Evolutionary conservation across 2,113 vertebrate species (phyloP), one percentile per base, ranked within the genome.

Genomic region (Mola mola): DNA sequence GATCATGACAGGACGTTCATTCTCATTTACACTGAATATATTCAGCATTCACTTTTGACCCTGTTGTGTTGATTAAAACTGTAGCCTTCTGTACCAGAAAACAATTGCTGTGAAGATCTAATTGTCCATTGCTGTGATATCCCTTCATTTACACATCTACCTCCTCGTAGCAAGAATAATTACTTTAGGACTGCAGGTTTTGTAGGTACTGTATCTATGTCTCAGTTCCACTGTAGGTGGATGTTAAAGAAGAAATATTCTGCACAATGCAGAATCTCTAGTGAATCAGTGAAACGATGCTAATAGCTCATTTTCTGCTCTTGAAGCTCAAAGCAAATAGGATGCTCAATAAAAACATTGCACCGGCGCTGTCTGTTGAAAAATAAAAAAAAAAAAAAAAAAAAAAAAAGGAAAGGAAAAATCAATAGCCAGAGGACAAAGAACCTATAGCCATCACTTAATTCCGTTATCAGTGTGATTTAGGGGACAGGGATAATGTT

Each of bases 391-490:
- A 9, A 9, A 7, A 9, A 40, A n/a, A 70, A 59, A 83, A 90
- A 88, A n/a, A n/a, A n/a, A n/a, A n/a, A n/a, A n/a, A n/a, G n/a
- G 28, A 9, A 7, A 9, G 16, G 8, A 70, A 59, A 83, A 90
- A 88, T 90, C 88, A 87, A 92, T 90, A 86, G 66, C 78, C 72
- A 84, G 81, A 87, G 88, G 89, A 88, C 83, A 81, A 88, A 90
- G 82, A 86, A 85, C 76, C 87, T 72, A 84, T 77, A 83, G 83
- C 69, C 78, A 78, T 85, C 85, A 73, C 80, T 90, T 88, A 84
- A 90, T 90, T 88, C 82, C 88, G 79, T 90, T 88, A 89, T 87
- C 84, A 66, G 72, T 43, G 63, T 89, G 87, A 90, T 90, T 88
- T 88, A 90, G 15, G 69, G 74, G 66, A 81, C 70, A 76, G 19